Percentiles rank a stretch among this genome's conserved stretches.
Conservation (phyloP, 2,113 vertebrate species). For the Ceuthmochares aereus region DNA sequence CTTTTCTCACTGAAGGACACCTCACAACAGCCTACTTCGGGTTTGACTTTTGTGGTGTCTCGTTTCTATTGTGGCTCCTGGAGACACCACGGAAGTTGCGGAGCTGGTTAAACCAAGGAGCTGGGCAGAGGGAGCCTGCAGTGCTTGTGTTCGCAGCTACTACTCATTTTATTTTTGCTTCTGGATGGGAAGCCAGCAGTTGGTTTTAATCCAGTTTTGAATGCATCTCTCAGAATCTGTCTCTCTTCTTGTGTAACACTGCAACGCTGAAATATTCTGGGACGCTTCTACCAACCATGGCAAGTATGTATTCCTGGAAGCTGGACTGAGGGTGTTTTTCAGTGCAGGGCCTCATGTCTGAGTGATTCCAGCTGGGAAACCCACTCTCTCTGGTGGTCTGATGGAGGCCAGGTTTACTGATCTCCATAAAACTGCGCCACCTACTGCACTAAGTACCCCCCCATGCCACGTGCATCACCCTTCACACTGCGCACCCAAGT, state of each 20-base stretch:
- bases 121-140: neutral
- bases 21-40: neutral
- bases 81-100: neutral
- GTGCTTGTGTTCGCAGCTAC: neutral
- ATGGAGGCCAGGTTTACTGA: neutral
- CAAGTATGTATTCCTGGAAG: slow-evolving; percentile 3
- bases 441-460: neutral
- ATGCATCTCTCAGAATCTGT: neutral
- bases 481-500: rapidly evolving
- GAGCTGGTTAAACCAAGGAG: rapidly evolving
- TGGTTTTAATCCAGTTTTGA: slow-evolving; percentile 42
- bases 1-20: neutral
- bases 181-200: slow-evolving; percentile 42
- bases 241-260: neutral
- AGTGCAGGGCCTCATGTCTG: neutral
- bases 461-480: neutral
- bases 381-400: slow-evolving; percentile 5
- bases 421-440: neutral
- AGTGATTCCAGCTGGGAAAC: slow-evolving; percentile 49
- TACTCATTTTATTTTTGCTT: neutral
- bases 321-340: neutral
- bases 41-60: neutral
- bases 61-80: neutral
- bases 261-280: neutral
- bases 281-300: slow-evolving; percentile 31